Percentiles rank a stretch among this genome's conserved stretches.
phyloP scores from a whole-genome alignment of 2,888 invertebrate species.

The Sipunculus nudus region DNA sequence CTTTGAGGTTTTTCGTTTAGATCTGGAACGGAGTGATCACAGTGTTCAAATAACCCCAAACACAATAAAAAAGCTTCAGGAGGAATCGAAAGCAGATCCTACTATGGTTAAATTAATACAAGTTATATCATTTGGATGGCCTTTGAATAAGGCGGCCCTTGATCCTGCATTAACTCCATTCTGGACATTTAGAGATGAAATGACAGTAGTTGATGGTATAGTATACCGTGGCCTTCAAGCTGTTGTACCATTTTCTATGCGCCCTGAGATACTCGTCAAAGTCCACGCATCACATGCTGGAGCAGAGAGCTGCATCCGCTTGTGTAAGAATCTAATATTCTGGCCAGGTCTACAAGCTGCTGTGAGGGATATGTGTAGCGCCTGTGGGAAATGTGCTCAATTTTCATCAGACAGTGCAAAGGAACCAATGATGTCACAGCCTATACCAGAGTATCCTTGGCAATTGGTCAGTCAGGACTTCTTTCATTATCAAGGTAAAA shows the following conservation, averaged over 20 bases:
- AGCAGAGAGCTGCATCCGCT: not conserved
- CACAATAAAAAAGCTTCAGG: not conserved
- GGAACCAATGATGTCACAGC: slow-evolving; percentile 8
- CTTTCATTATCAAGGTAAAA: not conserved
- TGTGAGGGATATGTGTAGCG: slow-evolving; percentile 5
- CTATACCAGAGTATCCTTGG: not conserved
- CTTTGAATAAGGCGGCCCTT: not conserved
- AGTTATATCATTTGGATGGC: slow-evolving; percentile 4
- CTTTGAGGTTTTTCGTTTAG: not conserved
- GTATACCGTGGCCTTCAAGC: not conserved
- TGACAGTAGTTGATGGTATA: not conserved
- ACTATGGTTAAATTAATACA: not conserved
- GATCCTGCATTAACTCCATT: not conserved
- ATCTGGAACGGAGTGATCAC: not conserved
- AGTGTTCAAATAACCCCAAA: not conserved
- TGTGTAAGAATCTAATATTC: slow-evolving; percentile 2
- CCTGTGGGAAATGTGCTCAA: slow-evolving; percentile 1
- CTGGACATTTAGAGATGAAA: not conserved
- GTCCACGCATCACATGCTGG: not conserved
- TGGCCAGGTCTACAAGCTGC: slow-evolving; percentile 3
- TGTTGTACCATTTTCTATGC: not conserved
- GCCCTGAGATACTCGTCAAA: not conserved
- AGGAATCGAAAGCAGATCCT: not conserved
- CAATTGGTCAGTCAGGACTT: slow-evolving; percentile 8
- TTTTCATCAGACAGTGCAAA: not conserved